A percentile compares a stretch with the other conserved stretches of the same genome.
Evolutionary conservation across 92 coral and sea anemone genomes (phyloP).

Genomic region (Galaxea fascicularis): DNA sequence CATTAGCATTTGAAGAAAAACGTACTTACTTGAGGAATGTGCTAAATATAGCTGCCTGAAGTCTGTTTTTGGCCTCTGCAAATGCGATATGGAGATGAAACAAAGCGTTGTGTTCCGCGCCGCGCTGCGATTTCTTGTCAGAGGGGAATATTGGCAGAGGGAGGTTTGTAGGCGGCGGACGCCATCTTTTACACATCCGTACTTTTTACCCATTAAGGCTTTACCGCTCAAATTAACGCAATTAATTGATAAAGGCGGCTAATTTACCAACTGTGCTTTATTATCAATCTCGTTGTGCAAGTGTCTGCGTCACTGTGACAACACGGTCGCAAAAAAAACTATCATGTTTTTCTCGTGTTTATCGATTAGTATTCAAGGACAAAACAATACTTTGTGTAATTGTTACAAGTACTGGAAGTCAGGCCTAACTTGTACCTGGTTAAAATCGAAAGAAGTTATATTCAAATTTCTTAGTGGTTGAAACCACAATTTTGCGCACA

Average conservation of each 20-base stretch:
- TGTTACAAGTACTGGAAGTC: neutral
- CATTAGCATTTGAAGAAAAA: constrained; percentile 8
- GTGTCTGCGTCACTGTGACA: constrained; percentile 38
- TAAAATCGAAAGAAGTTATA: neutral
- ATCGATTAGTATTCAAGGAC: neutral
- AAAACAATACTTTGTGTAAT: neutral
- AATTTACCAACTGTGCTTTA: constrained; percentile 3
- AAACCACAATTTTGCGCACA: neutral
- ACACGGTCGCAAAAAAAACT: neutral
- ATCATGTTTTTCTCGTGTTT: neutral
- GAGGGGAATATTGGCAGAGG: neutral
- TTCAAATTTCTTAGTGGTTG: neutral
- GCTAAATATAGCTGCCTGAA: constrained; percentile 1
- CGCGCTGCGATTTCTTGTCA: neutral
- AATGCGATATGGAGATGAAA: neutral
- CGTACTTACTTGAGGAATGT: neutral
- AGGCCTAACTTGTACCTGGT: neutral
- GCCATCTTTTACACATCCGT: neutral
- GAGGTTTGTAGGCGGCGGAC: neutral
- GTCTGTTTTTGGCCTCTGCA: neutral
- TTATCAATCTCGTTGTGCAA: constrained; percentile 35
- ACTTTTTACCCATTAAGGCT: constrained; percentile 7
- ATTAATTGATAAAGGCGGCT: constrained; percentile 30
- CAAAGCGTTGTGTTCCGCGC: neutral
- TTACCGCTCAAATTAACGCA: constrained; percentile 32